These are phyloP conservation scores for Sebastes fasciatus DNA, from an alignment of 2,113 vertebrate genomes.

Conservation along the genomic window DNA sequence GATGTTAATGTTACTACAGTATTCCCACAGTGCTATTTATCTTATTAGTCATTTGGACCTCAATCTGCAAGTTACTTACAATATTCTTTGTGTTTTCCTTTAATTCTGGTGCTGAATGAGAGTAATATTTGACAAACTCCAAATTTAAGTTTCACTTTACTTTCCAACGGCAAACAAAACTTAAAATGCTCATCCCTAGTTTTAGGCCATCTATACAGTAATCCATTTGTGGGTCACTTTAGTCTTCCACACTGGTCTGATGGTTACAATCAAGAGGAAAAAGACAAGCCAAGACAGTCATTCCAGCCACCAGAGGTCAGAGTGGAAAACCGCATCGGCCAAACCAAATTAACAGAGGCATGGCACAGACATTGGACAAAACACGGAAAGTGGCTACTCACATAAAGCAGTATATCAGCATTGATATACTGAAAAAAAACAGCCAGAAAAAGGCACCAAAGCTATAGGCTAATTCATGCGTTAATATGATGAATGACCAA, in stretches of 20 bases:
- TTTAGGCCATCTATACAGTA: neutral
- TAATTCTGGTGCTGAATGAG: neutral
- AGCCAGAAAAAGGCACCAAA: conserved; percentile 8
- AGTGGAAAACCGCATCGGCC: neutral
- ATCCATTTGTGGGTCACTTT: neutral
- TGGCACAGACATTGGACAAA: conserved; percentile 8
- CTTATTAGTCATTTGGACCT: neutral
- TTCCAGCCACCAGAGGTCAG: conserved; percentile 25
- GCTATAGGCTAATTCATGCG: conserved; percentile 10
- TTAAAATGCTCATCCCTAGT: conserved; percentile 24
- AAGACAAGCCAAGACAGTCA: neutral
- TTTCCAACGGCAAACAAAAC: neutral
- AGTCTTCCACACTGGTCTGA: neutral
- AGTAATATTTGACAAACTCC: neutral
- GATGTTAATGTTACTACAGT: neutral
- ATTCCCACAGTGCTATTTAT: neutral
- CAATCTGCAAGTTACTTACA: neutral
- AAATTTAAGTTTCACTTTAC: neutral
- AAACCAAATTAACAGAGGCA: conserved; percentile 10
- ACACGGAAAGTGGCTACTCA: neutral
- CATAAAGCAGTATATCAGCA: conserved; percentile 16
- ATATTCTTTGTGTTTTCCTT: neutral
- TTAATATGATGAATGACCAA: conserved; percentile 11
- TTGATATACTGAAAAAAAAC: conserved; percentile 21
- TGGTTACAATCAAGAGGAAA: conserved; percentile 20